Base-by-base conservation (phyloP, 2,888 invertebrate genomes). In the Apoda limacodes region DNA sequence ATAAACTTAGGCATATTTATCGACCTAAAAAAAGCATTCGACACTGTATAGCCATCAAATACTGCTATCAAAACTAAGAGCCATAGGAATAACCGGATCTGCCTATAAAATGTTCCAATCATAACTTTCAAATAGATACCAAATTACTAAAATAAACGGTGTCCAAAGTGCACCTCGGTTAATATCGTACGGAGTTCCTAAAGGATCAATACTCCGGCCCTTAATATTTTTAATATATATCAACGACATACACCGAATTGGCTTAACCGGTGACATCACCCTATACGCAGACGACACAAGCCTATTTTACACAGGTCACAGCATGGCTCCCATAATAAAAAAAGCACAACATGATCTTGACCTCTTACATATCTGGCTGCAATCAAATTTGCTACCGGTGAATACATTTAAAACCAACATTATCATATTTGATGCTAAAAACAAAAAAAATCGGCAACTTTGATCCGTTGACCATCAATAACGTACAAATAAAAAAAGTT, bases 181-280 rank as follows among this genome's bases (percentile, higher is more conserved):
- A 2, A 13, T 40, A 1, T 30, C 27, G 0, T 40, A n/a, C 17
- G 37, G 35, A 6, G 28, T 37, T 2, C 40, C 40, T 4, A 32
- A 37, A 22, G 35, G 40, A 1, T 37, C 37, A 2, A 35, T 37
- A 7, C 4, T 41, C 1, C 37, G 35, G 2, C 40, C 37, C 4
- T 23, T 40, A 9, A 9, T 27, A 5, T 36, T 27, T 21, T 13
- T n/a, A n/a, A n/a, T n/a, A n/a, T n/a, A n/a, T n/a, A n/a, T n/a
- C n/a, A n/a, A n/a, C n/a, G n/a, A n/a, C 12, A 27, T 27, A 32
- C 28, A 28, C 6, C 13, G 17, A 19, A 19, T 30, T 4, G 30
- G 24, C 9, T 15, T 34, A 6, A 11, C 20, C 15, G 35, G 27
- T 13, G 32, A 32, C 9, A 22, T 32, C 3, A 30, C 30, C 7